Base-by-base conservation (phyloP, 2,888 invertebrate genomes). In the Mesorhabditis belari region DNA sequence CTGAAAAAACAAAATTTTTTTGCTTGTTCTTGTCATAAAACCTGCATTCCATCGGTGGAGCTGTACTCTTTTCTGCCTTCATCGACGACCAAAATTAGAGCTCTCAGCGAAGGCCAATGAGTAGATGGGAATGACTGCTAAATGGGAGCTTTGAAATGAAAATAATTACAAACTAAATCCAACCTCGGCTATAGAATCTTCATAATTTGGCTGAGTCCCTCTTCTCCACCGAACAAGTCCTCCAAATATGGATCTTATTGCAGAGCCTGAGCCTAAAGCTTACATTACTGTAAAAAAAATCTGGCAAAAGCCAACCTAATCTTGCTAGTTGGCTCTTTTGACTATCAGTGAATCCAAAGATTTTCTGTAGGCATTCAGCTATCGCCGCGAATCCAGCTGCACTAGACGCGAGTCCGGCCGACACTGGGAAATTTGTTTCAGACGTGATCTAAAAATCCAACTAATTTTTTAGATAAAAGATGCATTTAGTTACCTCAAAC, bases 391-490 rank as follows among this genome's bases (percentile, higher is more conserved):
- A 96, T 3, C 98, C 98, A 49, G 98, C 94, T 26, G 98, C 96
- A 61, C 95, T 95, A 1, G 95, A 96, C 0, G 98, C 98, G 55
- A 99, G 85, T 0, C 98, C 98, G 60, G 96, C 95, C 3, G 94
- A 94, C 3, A 96, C 96, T 12, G 98, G 98, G 81, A 99, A 99
- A 84, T 96, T 96, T 82, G 98, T 98, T 80, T 88, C 88, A 0
- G 84, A 84, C 35, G 26, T 57, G 17, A 76, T 64, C 56, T 66
- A 57, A 70, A 70, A 35, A 9, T 35, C 44, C 44, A 17, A 9
- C 44, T 35, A n/a, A n/a, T n/a, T n/a, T n/a, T n/a, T n/a, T n/a
- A n/a, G n/a, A n/a, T n/a, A n/a, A n/a, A n/a, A n/a, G n/a, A n/a
- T n/a, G n/a, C n/a, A n/a, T n/a, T n/a, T n/a, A n/a, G n/a, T n/a